A percentile compares a stretch with the other conserved stretches of the same genome.
Evolutionary conservation across 2,797 vertebrate species (phyloP).

Genomic region (Silurus lanzhouensis): DNA sequence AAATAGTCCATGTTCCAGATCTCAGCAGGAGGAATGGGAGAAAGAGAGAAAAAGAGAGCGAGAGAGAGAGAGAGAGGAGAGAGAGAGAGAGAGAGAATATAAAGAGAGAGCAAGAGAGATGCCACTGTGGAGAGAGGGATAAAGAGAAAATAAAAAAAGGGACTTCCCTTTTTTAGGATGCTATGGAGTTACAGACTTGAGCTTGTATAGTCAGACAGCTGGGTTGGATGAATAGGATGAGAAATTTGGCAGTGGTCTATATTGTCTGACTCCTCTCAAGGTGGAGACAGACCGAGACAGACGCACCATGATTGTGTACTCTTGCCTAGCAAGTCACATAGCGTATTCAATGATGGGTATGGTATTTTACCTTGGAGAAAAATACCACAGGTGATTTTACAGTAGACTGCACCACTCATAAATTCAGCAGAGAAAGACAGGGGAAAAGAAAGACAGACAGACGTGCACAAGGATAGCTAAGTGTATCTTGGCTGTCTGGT

Average conservation of each 20-base stretch:
- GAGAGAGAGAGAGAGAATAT: neutral
- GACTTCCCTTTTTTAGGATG: neutral
- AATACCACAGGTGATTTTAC: slow-evolving; percentile 27
- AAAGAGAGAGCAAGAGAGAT: neutral
- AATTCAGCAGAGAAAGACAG: slow-evolving; percentile 22
- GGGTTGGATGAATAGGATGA: slow-evolving; percentile 3
- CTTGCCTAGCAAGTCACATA: slow-evolving; percentile 12
- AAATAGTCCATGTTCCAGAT: neutral
- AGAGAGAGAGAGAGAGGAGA: neutral
- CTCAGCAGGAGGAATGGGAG: slow-evolving; percentile 18
- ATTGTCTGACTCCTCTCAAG: neutral
- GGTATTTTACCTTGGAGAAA: slow-evolving; percentile 21
- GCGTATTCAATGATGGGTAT: slow-evolving; percentile 17
- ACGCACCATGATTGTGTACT: slow-evolving; percentile 13
- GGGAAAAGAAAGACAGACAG: neutral
- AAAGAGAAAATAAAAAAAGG: neutral
- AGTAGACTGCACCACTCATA: slow-evolving; percentile 30
- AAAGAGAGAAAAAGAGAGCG: neutral
- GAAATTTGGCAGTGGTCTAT: slow-evolving; percentile 17
- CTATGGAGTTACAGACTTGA: slow-evolving; percentile 27
- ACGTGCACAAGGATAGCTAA: slow-evolving; percentile 20
- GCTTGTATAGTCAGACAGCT: slow-evolving; percentile 17
- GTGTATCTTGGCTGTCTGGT: slow-evolving; percentile 29
- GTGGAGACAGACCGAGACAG: neutral
- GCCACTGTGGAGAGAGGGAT: neutral